Conservation (phyloP, 2,113 vertebrate genomes). For the Anoplopoma fimbria region DNA sequence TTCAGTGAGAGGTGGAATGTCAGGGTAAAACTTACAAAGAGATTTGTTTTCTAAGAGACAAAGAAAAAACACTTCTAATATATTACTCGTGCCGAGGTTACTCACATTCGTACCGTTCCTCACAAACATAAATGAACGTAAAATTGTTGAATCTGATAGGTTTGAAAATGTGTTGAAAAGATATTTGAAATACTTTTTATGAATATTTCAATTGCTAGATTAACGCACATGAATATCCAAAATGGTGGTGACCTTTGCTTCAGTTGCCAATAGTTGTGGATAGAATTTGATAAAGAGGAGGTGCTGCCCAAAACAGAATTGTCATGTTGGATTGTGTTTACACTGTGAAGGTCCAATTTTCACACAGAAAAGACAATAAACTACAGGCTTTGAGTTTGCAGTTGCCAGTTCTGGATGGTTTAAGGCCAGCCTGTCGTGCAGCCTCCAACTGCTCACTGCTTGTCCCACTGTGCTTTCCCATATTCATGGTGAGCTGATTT, state of each 20-base stretch:
- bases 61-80: conserved; percentile 3
- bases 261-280: background rate
- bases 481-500: background rate
- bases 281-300: background rate
- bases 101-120: too few relatives aligned
- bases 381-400: background rate
- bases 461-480: background rate
- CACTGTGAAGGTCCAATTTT: background rate
- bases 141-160: background rate
- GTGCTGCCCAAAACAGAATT: background rate
- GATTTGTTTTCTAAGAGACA: conserved; percentile 40
- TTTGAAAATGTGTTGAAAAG: background rate
- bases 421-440: background rate
- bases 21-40: conserved; percentile 56
- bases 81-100: conserved; percentile 11
- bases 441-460: background rate
- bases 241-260: background rate
- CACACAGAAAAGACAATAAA: background rate
- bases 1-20: conserved; percentile 36
- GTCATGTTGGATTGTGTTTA: background rate
- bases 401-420: background rate
- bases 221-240: background rate
- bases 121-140: background rate
- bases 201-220: background rate
- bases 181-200: background rate